Conservation (phyloP, 2,113 vertebrate species). For the Hoplias malabaricus region DNA sequence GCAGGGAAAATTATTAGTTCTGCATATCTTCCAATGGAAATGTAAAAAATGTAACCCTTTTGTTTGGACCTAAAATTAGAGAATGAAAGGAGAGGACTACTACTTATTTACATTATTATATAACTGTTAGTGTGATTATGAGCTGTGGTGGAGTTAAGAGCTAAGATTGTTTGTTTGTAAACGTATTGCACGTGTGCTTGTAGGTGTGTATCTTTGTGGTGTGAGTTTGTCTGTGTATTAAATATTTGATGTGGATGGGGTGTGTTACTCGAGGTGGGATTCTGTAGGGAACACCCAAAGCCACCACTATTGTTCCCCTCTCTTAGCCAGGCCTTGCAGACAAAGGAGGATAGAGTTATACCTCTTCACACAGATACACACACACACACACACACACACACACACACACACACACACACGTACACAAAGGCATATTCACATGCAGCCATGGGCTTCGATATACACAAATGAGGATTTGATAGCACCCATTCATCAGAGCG, state of each 20-base stretch:
- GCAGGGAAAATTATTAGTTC: too few relatives aligned
- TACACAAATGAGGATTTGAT: neutral
- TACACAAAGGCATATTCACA: neutral
- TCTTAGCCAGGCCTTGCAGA: neutral
- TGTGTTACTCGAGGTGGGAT: conserved; percentile 27
- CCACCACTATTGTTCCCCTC: conserved; percentile 37
- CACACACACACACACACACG: neutral
- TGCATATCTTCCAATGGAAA: too few relatives aligned
- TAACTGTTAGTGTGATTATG: neutral
- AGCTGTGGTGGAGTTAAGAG: neutral
- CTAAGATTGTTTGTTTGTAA: neutral
- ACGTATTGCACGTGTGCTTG: neutral
- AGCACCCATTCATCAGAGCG: too few relatives aligned
- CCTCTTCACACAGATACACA: neutral
- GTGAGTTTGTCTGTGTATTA: conserved; percentile 5
- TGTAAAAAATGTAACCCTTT: too few relatives aligned
- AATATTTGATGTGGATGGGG: conserved; percentile 8
- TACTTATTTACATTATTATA: too few relatives aligned
- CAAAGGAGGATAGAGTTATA: conserved; percentile 13
- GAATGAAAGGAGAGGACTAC: too few relatives aligned
- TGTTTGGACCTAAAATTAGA: too few relatives aligned
- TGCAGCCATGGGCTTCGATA: too few relatives aligned
- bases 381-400: neutral
- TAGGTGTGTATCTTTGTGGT: conserved; percentile 7
- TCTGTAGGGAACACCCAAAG: conserved; percentile 6